Evolutionary conservation across 1,140 invertebrate species (phyloP).

Genomic region (Orius laevigatus): DNA sequence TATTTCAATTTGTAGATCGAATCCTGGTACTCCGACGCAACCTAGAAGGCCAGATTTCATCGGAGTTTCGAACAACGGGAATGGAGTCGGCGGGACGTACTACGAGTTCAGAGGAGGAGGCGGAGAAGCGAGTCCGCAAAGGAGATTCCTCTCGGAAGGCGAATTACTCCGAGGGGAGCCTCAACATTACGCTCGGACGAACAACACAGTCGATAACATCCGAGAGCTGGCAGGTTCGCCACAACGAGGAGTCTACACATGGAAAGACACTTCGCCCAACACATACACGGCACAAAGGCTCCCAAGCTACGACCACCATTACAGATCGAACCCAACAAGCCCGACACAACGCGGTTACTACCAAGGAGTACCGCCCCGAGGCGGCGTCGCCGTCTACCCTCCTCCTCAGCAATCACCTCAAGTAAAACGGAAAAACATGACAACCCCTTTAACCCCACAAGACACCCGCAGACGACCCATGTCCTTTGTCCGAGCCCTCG

Average conservation of each 20-base stretch:
- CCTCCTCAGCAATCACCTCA: constrained; percentile 39
- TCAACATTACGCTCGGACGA: constrained; percentile 31
- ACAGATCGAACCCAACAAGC: constrained; percentile 58
- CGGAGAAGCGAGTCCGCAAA: constrained; percentile 47
- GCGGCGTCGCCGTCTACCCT: constrained; percentile 41
- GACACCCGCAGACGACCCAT: constrained; percentile 53
- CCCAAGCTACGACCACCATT: constrained; percentile 26
- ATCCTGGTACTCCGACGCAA: constrained; percentile 75
- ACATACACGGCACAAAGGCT: constrained; percentile 24
- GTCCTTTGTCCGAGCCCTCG: constrained; percentile 79
- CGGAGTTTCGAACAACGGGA: constrained; percentile 37
- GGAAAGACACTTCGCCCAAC: constrained; percentile 55
- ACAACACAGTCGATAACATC: constrained; percentile 40
- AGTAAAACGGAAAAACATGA: constrained; percentile 40
- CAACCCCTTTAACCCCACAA: constrained; percentile 29
- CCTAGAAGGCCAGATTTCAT: constrained; percentile 70
- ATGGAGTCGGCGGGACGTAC: constrained; percentile 24
- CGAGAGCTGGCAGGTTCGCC: constrained; percentile 68
- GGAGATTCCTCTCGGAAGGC: constrained; percentile 70
- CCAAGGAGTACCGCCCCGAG: constrained; percentile 27
- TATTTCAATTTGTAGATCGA: constrained; percentile 44
- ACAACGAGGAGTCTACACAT: constrained; percentile 65
- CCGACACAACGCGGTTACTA: constrained; percentile 43
- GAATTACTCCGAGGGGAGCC: constrained; percentile 45
- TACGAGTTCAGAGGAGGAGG: constrained; percentile 31